Percentiles rank a stretch among this genome's conserved stretches.
phyloP scores from a whole-genome alignment of 2,888 invertebrate genomes.

The Callimorpha dominula region DNA sequence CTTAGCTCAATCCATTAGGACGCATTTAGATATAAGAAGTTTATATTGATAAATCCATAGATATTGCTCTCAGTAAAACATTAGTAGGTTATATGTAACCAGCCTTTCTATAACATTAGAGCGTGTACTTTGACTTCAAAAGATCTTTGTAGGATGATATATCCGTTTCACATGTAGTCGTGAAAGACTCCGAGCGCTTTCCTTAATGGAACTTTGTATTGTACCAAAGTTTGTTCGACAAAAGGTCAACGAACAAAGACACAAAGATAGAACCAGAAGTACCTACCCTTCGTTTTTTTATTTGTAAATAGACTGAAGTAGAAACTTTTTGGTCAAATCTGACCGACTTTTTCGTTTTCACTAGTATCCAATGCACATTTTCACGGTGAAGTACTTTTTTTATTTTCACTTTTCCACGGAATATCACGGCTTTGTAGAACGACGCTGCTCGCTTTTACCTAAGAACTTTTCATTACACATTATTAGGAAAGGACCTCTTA shows the following conservation, averaged over 20 bases:
- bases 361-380: slow-evolving; percentile 62
- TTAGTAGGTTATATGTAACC: slow-evolving; percentile 3
- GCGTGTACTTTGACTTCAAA: slow-evolving; percentile 45
- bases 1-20: slow-evolving; percentile 17
- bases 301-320: slow-evolving; percentile 54
- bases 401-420: slow-evolving; percentile 33
- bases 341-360: slow-evolving; percentile 67
- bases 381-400: slow-evolving; percentile 50
- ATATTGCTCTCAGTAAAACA: slow-evolving; percentile 14
- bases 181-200: slow-evolving; percentile 33
- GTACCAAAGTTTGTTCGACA: slow-evolving; percentile 44
- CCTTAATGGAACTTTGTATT: slow-evolving; percentile 46
- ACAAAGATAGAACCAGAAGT: slow-evolving; percentile 43
- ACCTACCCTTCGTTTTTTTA: slow-evolving; percentile 42
- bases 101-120: slow-evolving; percentile 34
- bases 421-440: slow-evolving; percentile 34
- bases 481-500: slow-evolving; percentile 28
- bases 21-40: slow-evolving; percentile 14
- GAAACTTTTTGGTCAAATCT: slow-evolving; percentile 63
- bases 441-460: slow-evolving; percentile 28
- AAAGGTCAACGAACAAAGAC: slow-evolving; percentile 57
- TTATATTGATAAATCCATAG: slow-evolving; percentile 25
- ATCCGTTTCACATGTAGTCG: slow-evolving; percentile 33
- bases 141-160: slow-evolving; percentile 45
- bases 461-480: slow-evolving; percentile 44